Evolutionary conservation across 2,113 vertebrate species (phyloP).

Genomic region (Cryptoleucopteryx plumbea): DNA sequence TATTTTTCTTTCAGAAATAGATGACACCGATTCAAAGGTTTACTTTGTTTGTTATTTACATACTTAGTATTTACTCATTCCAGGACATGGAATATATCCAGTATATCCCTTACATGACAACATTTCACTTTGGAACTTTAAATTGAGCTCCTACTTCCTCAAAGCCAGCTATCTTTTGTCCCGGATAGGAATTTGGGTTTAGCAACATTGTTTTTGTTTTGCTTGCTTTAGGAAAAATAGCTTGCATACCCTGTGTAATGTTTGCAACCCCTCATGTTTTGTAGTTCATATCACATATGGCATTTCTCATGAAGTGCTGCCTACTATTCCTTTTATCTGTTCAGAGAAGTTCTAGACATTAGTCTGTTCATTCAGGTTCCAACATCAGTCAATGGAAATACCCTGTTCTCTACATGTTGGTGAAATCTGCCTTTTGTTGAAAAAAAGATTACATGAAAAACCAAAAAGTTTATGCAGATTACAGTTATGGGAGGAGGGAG

Average conservation of each 20-base stretch:
- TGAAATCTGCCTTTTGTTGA: not conserved
- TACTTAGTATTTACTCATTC: not conserved
- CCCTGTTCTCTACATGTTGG: not conserved
- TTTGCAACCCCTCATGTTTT: not conserved
- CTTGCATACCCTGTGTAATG: no score
- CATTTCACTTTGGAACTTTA: not conserved
- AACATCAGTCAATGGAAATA: not conserved
- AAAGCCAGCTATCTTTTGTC: not conserved
- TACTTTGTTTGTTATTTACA: not conserved
- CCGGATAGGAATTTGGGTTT: not conserved
- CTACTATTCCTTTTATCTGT: not conserved
- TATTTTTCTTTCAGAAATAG: not conserved
- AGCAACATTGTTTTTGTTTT: not conserved
- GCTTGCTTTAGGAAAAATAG: no score
- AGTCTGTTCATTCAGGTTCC: not conserved
- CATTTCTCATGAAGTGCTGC: not conserved
- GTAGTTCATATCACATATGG: accelerated
- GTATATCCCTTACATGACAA: not conserved
- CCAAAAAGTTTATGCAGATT: not conserved
- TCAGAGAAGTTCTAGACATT: not conserved
- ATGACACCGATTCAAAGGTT: not conserved
- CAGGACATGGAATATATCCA: not conserved
- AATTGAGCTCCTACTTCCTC: not conserved
- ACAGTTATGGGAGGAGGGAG: not conserved
- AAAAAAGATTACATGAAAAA: not conserved